Evolutionary conservation across 1,140 invertebrate genomes (phyloP).

Genomic region (Leptinotarsa texana): DNA sequence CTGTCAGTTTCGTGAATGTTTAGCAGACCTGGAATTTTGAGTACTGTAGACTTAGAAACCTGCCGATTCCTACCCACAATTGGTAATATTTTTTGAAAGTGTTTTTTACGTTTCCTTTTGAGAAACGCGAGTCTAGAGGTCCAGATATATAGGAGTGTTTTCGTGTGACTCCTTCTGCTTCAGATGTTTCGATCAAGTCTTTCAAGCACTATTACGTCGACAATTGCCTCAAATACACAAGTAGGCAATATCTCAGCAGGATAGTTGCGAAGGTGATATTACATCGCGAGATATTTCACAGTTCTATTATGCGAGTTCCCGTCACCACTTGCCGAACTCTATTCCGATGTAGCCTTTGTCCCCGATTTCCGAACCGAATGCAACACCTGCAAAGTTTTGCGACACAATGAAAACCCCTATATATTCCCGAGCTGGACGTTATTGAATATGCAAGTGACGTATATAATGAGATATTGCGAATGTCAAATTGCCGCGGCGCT

Average conservation of each 20-base stretch:
- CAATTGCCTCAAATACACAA: neutral
- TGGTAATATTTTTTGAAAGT: too few relatives aligned
- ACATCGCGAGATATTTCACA: conserved; percentile 10
- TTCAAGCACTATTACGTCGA: too few relatives aligned
- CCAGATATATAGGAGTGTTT: too few relatives aligned
- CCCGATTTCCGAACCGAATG: conserved; percentile 1
- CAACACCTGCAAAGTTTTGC: conserved; percentile 20
- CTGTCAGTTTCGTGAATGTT: too few relatives aligned
- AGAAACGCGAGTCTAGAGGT: too few relatives aligned
- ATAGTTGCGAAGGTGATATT: neutral
- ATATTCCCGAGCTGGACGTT: conserved; percentile 20
- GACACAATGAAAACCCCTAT: conserved; percentile 17
- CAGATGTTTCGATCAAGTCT: too few relatives aligned
- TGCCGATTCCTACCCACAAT: too few relatives aligned
- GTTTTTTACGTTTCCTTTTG: too few relatives aligned
- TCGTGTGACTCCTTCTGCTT: too few relatives aligned
- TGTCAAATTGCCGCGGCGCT: conserved; percentile 8
- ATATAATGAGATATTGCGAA: conserved; percentile 12
- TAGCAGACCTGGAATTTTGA: too few relatives aligned
- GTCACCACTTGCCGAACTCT: conserved; percentile 11
- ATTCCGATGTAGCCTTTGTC: conserved; percentile 17
- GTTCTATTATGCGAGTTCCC: neutral
- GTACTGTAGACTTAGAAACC: too few relatives aligned
- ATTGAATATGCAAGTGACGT: conserved; percentile 23
- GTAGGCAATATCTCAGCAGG: neutral